phyloP scores from a whole-genome alignment of 2,113 vertebrate species.

The Proteles cristata region DNA sequence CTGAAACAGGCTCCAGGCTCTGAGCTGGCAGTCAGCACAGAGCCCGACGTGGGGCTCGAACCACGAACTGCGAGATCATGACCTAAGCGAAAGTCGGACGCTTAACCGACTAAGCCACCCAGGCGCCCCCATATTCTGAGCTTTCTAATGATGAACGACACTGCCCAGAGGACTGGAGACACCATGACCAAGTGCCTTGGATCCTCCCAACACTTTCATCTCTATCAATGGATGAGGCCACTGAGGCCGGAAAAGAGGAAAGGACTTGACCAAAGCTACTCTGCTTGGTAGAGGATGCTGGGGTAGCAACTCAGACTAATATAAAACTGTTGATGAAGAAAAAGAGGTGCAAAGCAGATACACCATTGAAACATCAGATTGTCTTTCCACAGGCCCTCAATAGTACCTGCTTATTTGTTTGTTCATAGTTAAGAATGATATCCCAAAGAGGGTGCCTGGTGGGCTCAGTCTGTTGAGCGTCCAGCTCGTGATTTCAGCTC shows the following conservation, averaged over 20 bases:
- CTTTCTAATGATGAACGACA: background rate
- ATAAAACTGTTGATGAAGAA: background rate
- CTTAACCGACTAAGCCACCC: too few species aligned
- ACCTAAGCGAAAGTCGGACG: too few species aligned
- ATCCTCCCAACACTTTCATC: background rate
- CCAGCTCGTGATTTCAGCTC: background rate
- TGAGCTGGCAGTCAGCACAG: too few species aligned
- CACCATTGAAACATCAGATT: background rate
- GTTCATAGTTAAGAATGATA: background rate
- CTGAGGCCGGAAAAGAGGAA: background rate
- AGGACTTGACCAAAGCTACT: slow-evolving; percentile 13
- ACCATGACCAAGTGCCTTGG: background rate
- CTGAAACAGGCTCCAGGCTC: too few species aligned
- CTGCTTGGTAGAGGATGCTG: background rate
- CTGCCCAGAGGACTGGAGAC: background rate
- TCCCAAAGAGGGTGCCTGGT: background rate
- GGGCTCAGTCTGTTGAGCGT: background rate
- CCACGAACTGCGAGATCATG: too few species aligned
- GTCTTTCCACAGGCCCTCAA: background rate
- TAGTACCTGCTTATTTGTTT: background rate
- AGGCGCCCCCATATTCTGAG: background rate
- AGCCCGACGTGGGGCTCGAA: too few species aligned
- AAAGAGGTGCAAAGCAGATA: background rate
- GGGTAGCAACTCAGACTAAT: background rate
- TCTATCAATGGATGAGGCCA: background rate